Percentiles rank a stretch among this genome's conserved stretches.
Conservation (phyloP, 2,797 vertebrate species). For the Sternarchorhynchus goeldii region DNA sequence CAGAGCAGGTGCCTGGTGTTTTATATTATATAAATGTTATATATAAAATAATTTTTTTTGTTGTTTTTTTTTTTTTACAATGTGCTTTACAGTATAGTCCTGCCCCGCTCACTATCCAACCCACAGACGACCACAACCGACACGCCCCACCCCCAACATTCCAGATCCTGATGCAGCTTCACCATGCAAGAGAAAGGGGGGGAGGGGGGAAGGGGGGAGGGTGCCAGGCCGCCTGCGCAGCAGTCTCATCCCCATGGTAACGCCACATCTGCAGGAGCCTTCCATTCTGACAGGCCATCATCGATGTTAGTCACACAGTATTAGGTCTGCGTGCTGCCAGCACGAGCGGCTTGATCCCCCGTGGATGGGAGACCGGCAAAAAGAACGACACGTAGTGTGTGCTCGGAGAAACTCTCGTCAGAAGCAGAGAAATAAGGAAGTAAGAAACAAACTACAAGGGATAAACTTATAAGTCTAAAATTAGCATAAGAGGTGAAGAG, state of each 20-base stretch:
- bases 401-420: slow-evolving; percentile 28
- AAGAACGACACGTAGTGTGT: slow-evolving; percentile 20
- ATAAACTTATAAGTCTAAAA: slow-evolving; percentile 21
- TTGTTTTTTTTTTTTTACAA: not conserved
- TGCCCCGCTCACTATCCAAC: not conserved
- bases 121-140: not conserved
- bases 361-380: slow-evolving; percentile 8
- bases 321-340: slow-evolving; percentile 42
- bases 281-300: slow-evolving; percentile 57
- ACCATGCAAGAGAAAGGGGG: slow-evolving; percentile 46
- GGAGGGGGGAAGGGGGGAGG: slow-evolving; percentile 26
- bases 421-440: slow-evolving; percentile 12
- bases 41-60: no score
- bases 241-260: slow-evolving; percentile 56
- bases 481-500: not conserved
- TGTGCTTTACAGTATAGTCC: slow-evolving; percentile 5
- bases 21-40: no score
- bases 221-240: slow-evolving; percentile 36
- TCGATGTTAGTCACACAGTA: slow-evolving; percentile 56
- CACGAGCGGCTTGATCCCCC: slow-evolving; percentile 41
- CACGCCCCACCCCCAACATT: not conserved
- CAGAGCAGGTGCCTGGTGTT: slow-evolving; percentile 5
- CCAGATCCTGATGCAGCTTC: slow-evolving; percentile 38
- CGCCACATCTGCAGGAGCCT: slow-evolving; percentile 55
- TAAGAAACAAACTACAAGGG: slow-evolving; percentile 4